Evolutionary conservation across 2,113 vertebrate genomes (phyloP), one percentile per base, ranked within the genome.

Genomic region (Hylia prasina): DNA sequence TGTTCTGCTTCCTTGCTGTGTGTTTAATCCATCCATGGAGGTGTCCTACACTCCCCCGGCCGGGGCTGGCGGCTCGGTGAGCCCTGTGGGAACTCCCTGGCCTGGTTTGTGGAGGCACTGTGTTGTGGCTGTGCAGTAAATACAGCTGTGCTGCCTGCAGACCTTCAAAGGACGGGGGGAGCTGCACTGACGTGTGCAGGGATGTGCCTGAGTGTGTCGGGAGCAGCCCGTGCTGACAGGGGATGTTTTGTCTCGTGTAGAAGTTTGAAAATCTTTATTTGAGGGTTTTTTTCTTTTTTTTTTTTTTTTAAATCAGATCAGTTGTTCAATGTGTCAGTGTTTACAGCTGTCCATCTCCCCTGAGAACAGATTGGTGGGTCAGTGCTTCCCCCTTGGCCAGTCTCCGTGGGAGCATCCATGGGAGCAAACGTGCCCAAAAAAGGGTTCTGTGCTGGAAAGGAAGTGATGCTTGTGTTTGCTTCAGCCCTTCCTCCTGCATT

Each of bases 81-180:
- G 94, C 88, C 92, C 93, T 47, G 40, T 93, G 93, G 92, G 94
- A 89, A 15, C 51, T 80, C 30, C 33, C 66, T 64, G 85, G 92
- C 68, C 94, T 95, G 90, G 53, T 64, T 94, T 93, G 68, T 70
- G 75, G 89, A 89, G 58, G 56, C 30, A 0, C 84, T 54, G 75
- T 22, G 77, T n/a, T 70, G 90, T 97, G 95, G 81, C 82, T 93
- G 30, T 82, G 93, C 66, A 90, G 17, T 88, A 88, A 92, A 88
- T 94, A n/a, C 92, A 94, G 60, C 90, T 92, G 82, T 92, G 85
- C 88, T 95, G 60, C 86, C 44, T 88, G 50, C 58, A 94, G 18
- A 19, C 31, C 70, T 85, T 48, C 81, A 90, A 27, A 94, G 87
- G 51, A 6, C 17, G 18, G 4, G 22, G 66, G 81, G 84, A 87